Percentiles rank a stretch among this genome's conserved stretches.
Conservation (phyloP, 1,140 invertebrate species). For the Apis cerana region DNA sequence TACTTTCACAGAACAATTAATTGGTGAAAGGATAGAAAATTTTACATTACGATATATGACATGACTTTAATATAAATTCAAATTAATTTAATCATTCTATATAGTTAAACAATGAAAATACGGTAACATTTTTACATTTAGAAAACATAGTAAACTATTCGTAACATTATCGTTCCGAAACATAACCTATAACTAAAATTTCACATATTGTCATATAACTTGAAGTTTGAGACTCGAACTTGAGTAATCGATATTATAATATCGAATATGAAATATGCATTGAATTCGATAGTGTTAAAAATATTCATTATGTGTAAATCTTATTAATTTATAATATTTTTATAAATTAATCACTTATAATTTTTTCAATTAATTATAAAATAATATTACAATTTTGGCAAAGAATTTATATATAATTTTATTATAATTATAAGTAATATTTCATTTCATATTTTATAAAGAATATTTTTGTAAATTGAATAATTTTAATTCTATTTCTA, state of each 20-base stretch:
- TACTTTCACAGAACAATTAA: not conserved
- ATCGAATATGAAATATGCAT: not conserved
- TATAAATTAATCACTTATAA: conserved; percentile 5
- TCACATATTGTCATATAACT: not conserved
- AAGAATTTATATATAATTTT: not conserved
- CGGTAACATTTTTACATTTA: conserved; percentile 14
- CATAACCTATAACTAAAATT: conserved; percentile 43
- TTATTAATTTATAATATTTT: not conserved
- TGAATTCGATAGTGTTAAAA: conserved; percentile 4
- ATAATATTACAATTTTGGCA: not conserved
- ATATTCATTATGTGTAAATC: conserved; percentile 8
- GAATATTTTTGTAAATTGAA: not conserved
- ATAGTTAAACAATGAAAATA: not conserved
- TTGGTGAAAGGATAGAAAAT: not conserved
- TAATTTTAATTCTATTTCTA: not conserved
- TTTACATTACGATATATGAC: conserved; percentile 15
- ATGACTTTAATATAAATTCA: not conserved
- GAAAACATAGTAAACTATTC: not conserved
- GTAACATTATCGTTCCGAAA: not conserved
- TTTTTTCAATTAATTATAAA: not conserved
- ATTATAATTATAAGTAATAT: not conserved
- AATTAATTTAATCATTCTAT: not conserved
- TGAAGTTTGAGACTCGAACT: not conserved
- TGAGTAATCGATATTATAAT: conserved; percentile 3
- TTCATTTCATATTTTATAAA: too few species aligned